Evolutionary conservation across 2,888 invertebrate genomes (phyloP).

Genomic region (Apocheima hispidaria): DNA sequence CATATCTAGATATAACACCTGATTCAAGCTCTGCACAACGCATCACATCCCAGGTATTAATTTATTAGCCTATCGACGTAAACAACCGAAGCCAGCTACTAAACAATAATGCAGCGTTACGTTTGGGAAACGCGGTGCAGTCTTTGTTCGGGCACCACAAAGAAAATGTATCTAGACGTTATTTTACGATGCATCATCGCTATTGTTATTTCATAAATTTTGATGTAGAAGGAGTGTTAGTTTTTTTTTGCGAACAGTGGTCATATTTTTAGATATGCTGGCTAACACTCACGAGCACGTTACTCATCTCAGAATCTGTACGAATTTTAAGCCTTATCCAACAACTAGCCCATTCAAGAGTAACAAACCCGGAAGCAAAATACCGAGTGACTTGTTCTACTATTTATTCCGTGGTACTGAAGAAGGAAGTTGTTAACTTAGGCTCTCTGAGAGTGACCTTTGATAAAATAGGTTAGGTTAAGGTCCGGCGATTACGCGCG

Average conservation of each 20-base stretch:
- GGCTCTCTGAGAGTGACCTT: background rate
- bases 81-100: slow-evolving; percentile 4
- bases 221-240: background rate
- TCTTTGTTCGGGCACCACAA: slow-evolving; percentile 28
- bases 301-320: no score
- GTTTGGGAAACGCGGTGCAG: slow-evolving; percentile 1
- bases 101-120: slow-evolving; percentile 13
- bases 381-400: no score
- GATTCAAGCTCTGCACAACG: no score
- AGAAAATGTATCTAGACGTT: slow-evolving; percentile 7
- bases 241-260: no score
- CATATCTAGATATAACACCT: background rate
- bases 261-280: no score
- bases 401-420: background rate
- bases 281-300: no score
- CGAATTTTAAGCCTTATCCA: no score
- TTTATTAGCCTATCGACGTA: background rate
- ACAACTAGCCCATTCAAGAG: no score
- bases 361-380: background rate
- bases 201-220: background rate
- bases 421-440: background rate
- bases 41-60: background rate
- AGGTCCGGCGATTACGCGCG: background rate
- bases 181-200: slow-evolving; percentile 1
- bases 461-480: slow-evolving; percentile 17